Evolutionary conservation across 2,888 invertebrate genomes (phyloP), one percentile per base, ranked within the genome.

Genomic region (Ametastegia equiseti): DNA sequence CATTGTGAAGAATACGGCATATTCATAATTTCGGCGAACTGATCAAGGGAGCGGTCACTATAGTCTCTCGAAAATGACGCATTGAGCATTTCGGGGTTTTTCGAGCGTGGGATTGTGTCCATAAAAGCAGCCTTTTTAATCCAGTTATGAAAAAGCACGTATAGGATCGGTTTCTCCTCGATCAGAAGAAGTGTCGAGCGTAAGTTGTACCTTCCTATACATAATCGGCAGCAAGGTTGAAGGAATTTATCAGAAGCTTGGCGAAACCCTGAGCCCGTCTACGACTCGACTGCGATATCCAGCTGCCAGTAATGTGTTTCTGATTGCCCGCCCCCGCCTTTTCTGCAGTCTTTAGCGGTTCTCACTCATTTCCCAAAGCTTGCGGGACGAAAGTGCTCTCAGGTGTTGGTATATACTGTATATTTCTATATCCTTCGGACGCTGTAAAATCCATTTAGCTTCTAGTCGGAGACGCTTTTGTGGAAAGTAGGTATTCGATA

Each of bases 281-380:
- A 5, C 45, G 47, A 71, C 27, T 54, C 75, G 50, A 75, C 75
- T 75, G 50, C 85, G 79, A 82, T n/a, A n/a, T 75, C 84, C 86
- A 88, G 84, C 87, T 86, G 87, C 86, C 88, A 88, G 89, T 90
- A 91, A 91, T 91, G 91, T 86, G 88, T 90, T 91, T 91, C 89
- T 90, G 90, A 91, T 90, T 90, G 89, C 88, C 87, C 86, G 83
- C 84, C 86, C 87, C 87, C 88, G 86, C 42, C 60, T 78, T 42
- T 42, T 78, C 60, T 45, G 27, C n/a, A n/a, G n/a, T 42, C 39
- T 63, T 78, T 78, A 57, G 78, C 63, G 78, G 78, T 78, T 78
- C 78, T 78, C 78, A 78, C 42, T 13, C 45, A 23, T 39, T 47
- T 54, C 13, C n/a, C 11, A 36, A 54, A 54, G n/a, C 11, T 54